These are phyloP conservation scores for Tetragnatha montana DNA, from an alignment of 2,888 invertebrate species.

Conservation along the genomic window DNA sequence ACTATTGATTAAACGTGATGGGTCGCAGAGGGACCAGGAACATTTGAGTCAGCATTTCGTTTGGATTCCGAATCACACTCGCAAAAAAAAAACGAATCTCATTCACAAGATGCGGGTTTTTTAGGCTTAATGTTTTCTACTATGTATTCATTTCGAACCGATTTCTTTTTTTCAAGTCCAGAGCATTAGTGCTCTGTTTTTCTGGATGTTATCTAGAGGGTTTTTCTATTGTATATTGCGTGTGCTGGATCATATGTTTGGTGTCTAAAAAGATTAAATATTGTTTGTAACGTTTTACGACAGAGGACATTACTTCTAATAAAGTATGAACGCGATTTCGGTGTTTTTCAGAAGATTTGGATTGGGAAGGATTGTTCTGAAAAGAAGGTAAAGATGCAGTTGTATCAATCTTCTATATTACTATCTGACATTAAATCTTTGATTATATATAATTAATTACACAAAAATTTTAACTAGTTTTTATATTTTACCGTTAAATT, in stretches of 20 bases:
- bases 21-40: background rate
- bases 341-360: background rate
- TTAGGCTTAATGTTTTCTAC: background rate
- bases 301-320: background rate
- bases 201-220: background rate
- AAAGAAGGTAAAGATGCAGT: too few relatives aligned
- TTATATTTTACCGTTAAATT: too few relatives aligned
- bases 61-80: background rate
- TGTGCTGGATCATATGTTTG: too few relatives aligned
- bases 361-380: background rate
- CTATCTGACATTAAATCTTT: too few relatives aligned
- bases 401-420: too few relatives aligned
- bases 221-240: background rate
- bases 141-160: background rate
- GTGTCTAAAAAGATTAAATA: background rate
- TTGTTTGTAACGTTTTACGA: background rate
- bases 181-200: background rate
- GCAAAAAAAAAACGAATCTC: background rate
- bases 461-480: too few relatives aligned
- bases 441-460: too few relatives aligned
- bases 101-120: background rate
- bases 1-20: conserved; percentile 30
- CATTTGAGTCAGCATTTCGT: conserved; percentile 12
- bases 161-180: background rate
- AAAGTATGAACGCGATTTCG: background rate